Conservation (phyloP, 2,797 vertebrate species). For the Poeciliopsis turneri region DNA sequence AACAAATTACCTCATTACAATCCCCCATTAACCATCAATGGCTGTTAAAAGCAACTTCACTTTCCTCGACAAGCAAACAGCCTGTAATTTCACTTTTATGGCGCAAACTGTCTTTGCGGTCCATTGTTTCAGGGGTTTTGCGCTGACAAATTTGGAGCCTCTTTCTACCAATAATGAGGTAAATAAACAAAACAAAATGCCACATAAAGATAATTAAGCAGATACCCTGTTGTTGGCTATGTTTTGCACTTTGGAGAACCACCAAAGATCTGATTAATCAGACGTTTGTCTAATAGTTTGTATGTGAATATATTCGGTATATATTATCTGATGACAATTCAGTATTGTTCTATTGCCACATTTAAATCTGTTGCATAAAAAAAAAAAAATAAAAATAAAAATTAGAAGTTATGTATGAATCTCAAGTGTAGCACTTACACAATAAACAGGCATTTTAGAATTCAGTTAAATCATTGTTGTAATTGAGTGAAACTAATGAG, state of each 20-base stretch:
- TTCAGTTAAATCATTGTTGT: not conserved
- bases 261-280: not conserved
- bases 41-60: not conserved
- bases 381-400: not conserved
- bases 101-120: not conserved
- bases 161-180: slow-evolving; percentile 5
- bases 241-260: slow-evolving; percentile 6
- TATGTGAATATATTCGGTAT: not conserved
- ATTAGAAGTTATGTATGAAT: not conserved
- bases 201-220: slow-evolving; percentile 4
- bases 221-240: not conserved
- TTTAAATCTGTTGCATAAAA: not conserved
- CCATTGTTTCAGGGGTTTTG: slow-evolving; percentile 14
- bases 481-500: not conserved
- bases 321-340: not conserved
- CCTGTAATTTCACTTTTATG: slow-evolving; percentile 10
- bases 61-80: slow-evolving; percentile 4
- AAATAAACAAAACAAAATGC: slow-evolving; percentile 8
- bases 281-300: not conserved
- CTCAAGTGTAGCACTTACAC: not conserved
- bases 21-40: not conserved
- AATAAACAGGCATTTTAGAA: not conserved
- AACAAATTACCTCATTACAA: not conserved
- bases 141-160: slow-evolving; percentile 10
- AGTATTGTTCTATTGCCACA: not conserved